Evolutionary conservation across 1,140 invertebrate species (phyloP).

Genomic region (Dendroctonus ponderosae): DNA sequence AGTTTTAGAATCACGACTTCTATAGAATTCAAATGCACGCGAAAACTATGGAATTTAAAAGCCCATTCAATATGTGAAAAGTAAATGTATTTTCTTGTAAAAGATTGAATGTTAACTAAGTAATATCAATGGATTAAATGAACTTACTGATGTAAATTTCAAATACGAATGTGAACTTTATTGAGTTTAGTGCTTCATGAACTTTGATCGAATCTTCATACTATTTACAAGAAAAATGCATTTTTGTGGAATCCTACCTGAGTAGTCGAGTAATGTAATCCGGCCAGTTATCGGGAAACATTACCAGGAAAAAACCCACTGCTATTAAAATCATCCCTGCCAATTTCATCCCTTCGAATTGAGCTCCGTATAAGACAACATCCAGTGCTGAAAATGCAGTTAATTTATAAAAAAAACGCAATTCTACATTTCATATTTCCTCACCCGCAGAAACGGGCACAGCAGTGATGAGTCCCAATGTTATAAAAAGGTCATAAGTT

Average conservation of each 20-base stretch:
- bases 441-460: constrained; percentile 90
- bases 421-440: constrained; percentile 7
- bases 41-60: too few species aligned
- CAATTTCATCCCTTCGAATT: constrained; percentile 91
- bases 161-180: too few species aligned
- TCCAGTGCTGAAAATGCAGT: constrained; percentile 64
- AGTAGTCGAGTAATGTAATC: constrained; percentile 86
- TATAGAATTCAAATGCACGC: too few species aligned
- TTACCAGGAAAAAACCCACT: constrained; percentile 88
- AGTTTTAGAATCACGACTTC: too few species aligned
- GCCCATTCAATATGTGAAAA: too few species aligned
- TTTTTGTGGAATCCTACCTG: constrained; percentile 62
- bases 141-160: too few species aligned
- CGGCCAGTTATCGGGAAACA: constrained; percentile 95
- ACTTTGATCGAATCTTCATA: neutral
- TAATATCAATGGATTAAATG: too few species aligned
- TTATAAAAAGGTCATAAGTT: constrained; percentile 91
- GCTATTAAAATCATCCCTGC: constrained; percentile 88
- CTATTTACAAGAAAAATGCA: neutral
- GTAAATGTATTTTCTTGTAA: too few species aligned
- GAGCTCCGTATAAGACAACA: constrained; percentile 76
- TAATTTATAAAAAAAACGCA: neutral
- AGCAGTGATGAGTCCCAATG: constrained; percentile 84
- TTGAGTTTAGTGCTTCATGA: too few species aligned
- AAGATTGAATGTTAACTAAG: too few species aligned